These are phyloP conservation scores for Laupala kohalensis DNA, from an alignment of 1,140 invertebrate species.

Conservation along the genomic window DNA sequence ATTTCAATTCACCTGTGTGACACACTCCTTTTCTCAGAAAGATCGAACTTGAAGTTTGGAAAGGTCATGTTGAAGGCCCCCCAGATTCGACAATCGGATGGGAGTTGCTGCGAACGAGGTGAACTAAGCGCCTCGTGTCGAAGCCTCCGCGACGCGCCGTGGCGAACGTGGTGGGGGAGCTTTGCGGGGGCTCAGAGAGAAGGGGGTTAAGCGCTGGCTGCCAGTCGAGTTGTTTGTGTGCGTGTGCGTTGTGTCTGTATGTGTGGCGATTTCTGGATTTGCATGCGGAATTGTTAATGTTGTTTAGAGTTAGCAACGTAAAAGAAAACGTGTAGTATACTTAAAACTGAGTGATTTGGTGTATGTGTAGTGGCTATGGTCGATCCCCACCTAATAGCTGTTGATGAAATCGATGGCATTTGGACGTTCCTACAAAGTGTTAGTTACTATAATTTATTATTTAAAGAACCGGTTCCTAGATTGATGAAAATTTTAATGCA, in stretches of 20 bases:
- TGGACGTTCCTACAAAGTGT: slow-evolving; percentile 31
- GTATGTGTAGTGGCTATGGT: slow-evolving; percentile 2
- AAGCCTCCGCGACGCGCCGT: no score
- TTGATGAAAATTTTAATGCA: not conserved
- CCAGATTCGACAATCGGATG: no score
- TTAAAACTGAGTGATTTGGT: not conserved
- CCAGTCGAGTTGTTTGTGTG: not conserved
- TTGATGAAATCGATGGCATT: slow-evolving; percentile 27
- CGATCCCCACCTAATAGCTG: slow-evolving; percentile 19
- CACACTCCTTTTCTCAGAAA: no score
- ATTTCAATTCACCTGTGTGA: no score
- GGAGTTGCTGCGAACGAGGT: no score
- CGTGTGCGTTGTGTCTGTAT: not conserved
- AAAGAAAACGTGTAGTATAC: no score
- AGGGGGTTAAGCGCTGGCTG: not conserved
- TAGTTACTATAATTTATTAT: slow-evolving; percentile 18
- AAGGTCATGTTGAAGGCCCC: no score
- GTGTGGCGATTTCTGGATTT: not conserved
- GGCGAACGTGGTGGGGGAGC: no score
- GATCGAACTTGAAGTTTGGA: no score
- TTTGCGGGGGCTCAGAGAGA: no score
- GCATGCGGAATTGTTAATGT: not conserved
- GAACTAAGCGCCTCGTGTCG: no score
- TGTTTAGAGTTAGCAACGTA: no score
- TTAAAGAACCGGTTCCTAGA: not conserved